These are phyloP conservation scores for Drosophila quasianomalipes DNA, from an alignment of 2,888 invertebrate species.

Conservation along the genomic window DNA sequence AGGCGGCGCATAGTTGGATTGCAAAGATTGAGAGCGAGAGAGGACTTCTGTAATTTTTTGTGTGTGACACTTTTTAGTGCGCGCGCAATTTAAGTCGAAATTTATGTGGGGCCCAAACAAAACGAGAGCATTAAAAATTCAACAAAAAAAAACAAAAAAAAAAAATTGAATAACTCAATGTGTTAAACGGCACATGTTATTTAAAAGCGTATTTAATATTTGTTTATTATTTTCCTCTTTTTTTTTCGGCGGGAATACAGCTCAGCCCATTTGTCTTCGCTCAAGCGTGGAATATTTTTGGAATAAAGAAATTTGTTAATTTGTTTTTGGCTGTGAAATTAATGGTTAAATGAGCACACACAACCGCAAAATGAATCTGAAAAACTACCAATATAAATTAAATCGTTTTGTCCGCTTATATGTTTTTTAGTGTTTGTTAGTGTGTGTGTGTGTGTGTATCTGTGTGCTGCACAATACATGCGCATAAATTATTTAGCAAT, in stretches of 20 bases:
- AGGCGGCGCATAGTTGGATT: slow-evolving; percentile 60
- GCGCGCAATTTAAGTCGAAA: slow-evolving; percentile 82
- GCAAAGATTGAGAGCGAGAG: slow-evolving; percentile 5
- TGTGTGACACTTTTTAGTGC: slow-evolving; percentile 64
- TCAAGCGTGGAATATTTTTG: slow-evolving; percentile 77
- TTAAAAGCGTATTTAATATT: slow-evolving; percentile 71
- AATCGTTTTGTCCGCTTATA: slow-evolving; percentile 26
- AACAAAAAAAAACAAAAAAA: slow-evolving; percentile 12
- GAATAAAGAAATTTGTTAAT: slow-evolving; percentile 77
- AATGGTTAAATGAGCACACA: slow-evolving; percentile 55
- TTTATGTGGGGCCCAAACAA: slow-evolving; percentile 62
- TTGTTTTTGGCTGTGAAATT: slow-evolving; percentile 63
- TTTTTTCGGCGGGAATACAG: slow-evolving; percentile 10
- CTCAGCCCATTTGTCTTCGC: slow-evolving; percentile 79
- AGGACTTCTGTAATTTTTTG: slow-evolving; percentile 16
- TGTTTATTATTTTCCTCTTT: slow-evolving; percentile 42
- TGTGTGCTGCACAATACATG: slow-evolving; percentile 67
- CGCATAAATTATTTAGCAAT: slow-evolving; percentile 84
- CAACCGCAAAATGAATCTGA: slow-evolving; percentile 55
- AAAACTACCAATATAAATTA: slow-evolving; percentile 71
- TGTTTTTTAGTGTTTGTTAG: slow-evolving; percentile 16
- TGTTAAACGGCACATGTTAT: slow-evolving; percentile 83
- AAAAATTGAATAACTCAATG: slow-evolving; percentile 70
- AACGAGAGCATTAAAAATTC: slow-evolving; percentile 55
- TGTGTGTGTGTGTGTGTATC: slow-evolving; percentile 40